Evolutionary conservation across 2,797 vertebrate species (phyloP).

Genomic region (Crypturellus tataupa): DNA sequence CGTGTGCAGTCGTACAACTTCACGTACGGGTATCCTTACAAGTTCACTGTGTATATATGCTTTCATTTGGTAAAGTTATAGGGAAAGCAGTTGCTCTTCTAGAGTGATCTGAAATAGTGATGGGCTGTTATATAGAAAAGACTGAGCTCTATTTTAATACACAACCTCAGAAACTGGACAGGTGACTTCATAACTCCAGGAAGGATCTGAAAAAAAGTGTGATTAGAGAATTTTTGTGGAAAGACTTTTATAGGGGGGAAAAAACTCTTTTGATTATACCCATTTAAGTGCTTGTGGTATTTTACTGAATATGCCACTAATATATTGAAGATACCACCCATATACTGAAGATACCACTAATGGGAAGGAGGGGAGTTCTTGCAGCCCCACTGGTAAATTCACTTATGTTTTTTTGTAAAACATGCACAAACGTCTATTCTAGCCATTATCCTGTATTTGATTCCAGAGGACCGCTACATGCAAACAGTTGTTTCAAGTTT

Average conservation of each 20-base stretch:
- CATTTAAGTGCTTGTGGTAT: neutral
- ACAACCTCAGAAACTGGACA: neutral
- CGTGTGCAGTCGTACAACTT: neutral
- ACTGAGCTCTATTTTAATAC: neutral
- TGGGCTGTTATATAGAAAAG: neutral
- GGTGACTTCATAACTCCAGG: neutral
- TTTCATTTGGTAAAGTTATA: neutral
- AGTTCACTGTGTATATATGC: neutral
- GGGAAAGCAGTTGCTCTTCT: neutral
- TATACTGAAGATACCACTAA: neutral
- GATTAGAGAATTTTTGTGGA: neutral
- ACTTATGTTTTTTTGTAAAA: neutral
- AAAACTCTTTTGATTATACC: neutral
- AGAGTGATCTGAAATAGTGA: neutral
- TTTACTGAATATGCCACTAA: neutral
- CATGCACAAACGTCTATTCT: neutral
- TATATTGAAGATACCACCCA: neutral
- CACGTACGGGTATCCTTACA: neutral
- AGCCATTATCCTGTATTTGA: neutral
- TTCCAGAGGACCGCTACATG: neutral
- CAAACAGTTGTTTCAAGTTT: neutral
- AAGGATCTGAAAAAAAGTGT: neutral
- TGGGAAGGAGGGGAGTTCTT: fast-evolving
- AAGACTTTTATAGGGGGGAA: neutral
- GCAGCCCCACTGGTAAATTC: neutral